phyloP scores from a whole-genome alignment of 2,888 invertebrate species.

The Yponomeuta cagnagella region DNA sequence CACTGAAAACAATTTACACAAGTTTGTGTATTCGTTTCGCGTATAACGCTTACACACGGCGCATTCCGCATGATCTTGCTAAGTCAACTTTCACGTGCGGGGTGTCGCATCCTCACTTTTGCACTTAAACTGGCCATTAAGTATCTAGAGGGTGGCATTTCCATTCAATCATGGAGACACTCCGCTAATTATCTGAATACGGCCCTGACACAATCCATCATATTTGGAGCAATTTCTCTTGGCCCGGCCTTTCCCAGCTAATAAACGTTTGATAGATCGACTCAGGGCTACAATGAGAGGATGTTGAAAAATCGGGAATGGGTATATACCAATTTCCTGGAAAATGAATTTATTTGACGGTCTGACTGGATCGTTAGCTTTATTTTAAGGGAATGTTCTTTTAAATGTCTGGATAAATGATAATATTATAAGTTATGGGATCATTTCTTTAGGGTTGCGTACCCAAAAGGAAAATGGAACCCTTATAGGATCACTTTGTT shows the following conservation, averaged over 20 bases:
- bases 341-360: neutral
- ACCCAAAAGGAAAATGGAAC: too few species aligned
- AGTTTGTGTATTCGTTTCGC: too few species aligned
- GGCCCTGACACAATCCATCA: neutral
- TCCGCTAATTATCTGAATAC: neutral
- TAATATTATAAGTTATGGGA: too few species aligned
- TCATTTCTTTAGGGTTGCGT: too few species aligned
- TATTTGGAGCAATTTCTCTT: constrained; percentile 3
- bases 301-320: neutral
- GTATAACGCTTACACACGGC: too few species aligned
- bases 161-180: neutral
- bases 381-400: neutral
- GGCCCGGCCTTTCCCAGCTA: neutral
- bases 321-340: neutral
- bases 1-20: too few species aligned
- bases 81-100: too few species aligned
- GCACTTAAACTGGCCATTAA: too few species aligned
- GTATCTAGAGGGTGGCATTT: too few species aligned
- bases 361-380: neutral
- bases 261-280: neutral
- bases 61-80: too few species aligned
- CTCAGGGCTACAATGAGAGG: neutral
- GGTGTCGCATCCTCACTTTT: too few species aligned
- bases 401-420: neutral
- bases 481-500: too few species aligned